Evolutionary conservation across 2,797 vertebrate species (phyloP), one percentile per base, ranked within the genome.

Genomic region (Mus minutoides): DNA sequence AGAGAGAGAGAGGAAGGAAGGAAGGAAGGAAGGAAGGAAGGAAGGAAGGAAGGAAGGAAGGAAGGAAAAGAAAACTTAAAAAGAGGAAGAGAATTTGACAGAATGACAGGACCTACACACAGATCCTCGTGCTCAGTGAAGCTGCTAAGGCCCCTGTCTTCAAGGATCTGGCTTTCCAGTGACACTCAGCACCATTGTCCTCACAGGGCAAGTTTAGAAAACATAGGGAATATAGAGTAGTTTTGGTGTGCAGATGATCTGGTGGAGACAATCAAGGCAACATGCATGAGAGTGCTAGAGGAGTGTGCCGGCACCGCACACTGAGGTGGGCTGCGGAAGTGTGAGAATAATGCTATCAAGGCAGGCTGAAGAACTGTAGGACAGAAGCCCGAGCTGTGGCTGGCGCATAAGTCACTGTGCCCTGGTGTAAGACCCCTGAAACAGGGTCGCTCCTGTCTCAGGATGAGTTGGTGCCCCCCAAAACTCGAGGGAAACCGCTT

Each of bases 231-330:
- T 60, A 6, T 58, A 77, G 22, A 2, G 24, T 69, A 26, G 82
- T 82, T 95, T 69, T 79, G 76, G 86, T 91, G 62, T 62, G 69
- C 37, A 90, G 71, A 71, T 87, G 71, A 37, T 77, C 75, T 85
- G 17, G 8, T 43, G n/a, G 29, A 34, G 62, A 95, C 60, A 37
- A 82, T 91, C 40, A 94, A 95, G 94, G 6, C 31, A 84, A n/a
- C 11, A 37, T 29, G 19, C 5, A 6, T 12, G 21, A 64, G 79
- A 62, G 24, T 78, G 26, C 91, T 34, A 60, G 40, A 78, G 75
- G 94, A 96, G 71, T 88, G 37, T 88, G 3, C 10, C 56, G 21
- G 8, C 6, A 43, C 29, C 6, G 3, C 52, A 14, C n/a, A 52
- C 67, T 77, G 54, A 24, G 62, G 16, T 13, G 19, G 4, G 69